Percentiles rank a stretch among this genome's conserved stretches.
phyloP scores from a whole-genome alignment of 2,888 invertebrate genomes.

The Melipona bicolor region DNA sequence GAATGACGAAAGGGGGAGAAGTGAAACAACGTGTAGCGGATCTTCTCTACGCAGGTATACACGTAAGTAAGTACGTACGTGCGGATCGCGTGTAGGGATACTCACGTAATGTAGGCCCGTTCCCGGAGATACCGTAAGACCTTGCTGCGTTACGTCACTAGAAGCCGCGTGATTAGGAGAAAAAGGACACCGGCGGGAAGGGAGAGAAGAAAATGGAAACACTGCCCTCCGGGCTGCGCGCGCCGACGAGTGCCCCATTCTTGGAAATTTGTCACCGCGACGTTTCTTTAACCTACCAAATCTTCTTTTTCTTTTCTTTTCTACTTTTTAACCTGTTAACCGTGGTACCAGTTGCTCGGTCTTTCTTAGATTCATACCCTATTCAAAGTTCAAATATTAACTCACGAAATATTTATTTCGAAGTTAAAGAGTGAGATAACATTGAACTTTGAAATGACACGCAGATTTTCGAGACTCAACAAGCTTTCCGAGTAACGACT shows the following conservation, averaged over 20 bases:
- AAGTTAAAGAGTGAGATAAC: not conserved
- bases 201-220: slow-evolving; percentile 37
- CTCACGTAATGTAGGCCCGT: slow-evolving; percentile 84
- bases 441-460: not conserved
- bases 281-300: not conserved
- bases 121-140: slow-evolving; percentile 83
- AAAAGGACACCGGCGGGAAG: slow-evolving; percentile 59
- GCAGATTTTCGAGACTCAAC: not conserved
- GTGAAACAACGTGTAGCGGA: slow-evolving; percentile 67
- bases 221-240: slow-evolving; percentile 3
- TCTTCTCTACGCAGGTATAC: slow-evolving; percentile 67
- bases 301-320: not conserved
- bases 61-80: slow-evolving; percentile 51
- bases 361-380: not conserved
- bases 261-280: not conserved
- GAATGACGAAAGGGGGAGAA: slow-evolving; percentile 19
- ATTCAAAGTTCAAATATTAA: not conserved
- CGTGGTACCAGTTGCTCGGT: not conserved
- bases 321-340: not conserved
- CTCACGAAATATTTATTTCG: too few relatives aligned
- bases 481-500: not conserved
- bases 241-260: slow-evolving; percentile 1
- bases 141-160: slow-evolving; percentile 80
- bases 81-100: slow-evolving; percentile 71
- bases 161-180: slow-evolving; percentile 63